A percentile compares a stretch with the other conserved stretches of the same genome.
Evolutionary conservation across 2,888 invertebrate genomes (phyloP).

Genomic region (Horisme vitalbata): DNA sequence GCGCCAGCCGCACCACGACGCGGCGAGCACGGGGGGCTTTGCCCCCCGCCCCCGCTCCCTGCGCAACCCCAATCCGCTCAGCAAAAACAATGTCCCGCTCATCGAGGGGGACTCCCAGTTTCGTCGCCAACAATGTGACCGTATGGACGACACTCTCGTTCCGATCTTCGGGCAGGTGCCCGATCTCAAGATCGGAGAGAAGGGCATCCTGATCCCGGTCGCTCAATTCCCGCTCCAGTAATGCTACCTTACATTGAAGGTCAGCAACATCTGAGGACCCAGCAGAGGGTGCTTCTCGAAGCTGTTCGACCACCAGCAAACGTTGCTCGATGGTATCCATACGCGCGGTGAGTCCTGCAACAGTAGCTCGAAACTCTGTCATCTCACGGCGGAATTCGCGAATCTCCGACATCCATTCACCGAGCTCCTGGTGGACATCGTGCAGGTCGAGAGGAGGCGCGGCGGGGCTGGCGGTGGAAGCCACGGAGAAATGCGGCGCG

Average conservation of each 20-base stretch:
- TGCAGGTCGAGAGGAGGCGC: no score
- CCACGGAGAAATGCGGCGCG: no score
- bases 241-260: neutral
- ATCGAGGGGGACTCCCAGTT: neutral
- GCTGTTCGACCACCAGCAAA: neutral
- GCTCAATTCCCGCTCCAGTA: neutral
- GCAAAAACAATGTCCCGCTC: no score
- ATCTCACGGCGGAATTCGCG: neutral
- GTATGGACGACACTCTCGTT: neutral
- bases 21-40: neutral
- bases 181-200: neutral
- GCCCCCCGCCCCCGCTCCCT: neutral
- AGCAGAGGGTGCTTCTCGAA: no score
- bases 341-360: neutral
- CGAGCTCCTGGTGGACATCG: neutral
- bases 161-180: neutral
- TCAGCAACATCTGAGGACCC: no score
- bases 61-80: no score
- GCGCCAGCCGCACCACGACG: no score
- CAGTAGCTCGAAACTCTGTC: neutral
- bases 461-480: no score
- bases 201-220: slow-evolving; percentile 2
- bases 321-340: neutral
- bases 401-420: neutral
- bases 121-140: neutral